phyloP scores from a whole-genome alignment of 1,140 invertebrate species.

The Galleria mellonella region DNA sequence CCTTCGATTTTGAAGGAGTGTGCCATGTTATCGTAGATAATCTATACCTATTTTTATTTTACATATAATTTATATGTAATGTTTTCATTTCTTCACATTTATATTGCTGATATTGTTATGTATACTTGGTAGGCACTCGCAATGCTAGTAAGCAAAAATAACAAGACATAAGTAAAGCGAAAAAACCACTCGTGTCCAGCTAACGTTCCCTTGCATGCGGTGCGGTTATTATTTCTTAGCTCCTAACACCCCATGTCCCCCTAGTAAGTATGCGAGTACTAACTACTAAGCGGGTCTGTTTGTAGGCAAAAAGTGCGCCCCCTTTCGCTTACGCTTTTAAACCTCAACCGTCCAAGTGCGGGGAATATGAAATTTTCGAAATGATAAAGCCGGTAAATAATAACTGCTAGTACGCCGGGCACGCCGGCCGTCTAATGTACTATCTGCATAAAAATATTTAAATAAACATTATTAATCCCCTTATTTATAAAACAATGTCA shows the following conservation, averaged over 20 bases:
- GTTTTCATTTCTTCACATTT: too few relatives aligned
- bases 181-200: constrained; percentile 13
- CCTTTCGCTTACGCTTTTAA: constrained; percentile 66
- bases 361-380: constrained; percentile 74
- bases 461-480: background rate
- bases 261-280: constrained; percentile 35
- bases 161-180: constrained; percentile 7
- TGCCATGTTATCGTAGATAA: too few relatives aligned
- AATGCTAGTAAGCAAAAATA: constrained; percentile 3
- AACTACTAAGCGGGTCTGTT: constrained; percentile 51
- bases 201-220: constrained; percentile 39
- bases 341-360: constrained; percentile 72
- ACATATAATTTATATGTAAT: too few relatives aligned
- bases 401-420: constrained; percentile 69
- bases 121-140: too few relatives aligned
- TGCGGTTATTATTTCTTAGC: constrained; percentile 68
- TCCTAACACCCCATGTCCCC: constrained; percentile 54
- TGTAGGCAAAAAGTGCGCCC: constrained; percentile 63
- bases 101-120: too few relatives aligned
- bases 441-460: constrained; percentile 27
- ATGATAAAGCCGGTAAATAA: constrained; percentile 74
- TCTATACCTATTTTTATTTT: too few relatives aligned
- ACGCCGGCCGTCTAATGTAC: constrained; percentile 59
- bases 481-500: too few relatives aligned
- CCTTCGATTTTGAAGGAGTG: too few relatives aligned